phyloP scores from a whole-genome alignment of 2,797 vertebrate species.

The Cetoscarus ocellatus region DNA sequence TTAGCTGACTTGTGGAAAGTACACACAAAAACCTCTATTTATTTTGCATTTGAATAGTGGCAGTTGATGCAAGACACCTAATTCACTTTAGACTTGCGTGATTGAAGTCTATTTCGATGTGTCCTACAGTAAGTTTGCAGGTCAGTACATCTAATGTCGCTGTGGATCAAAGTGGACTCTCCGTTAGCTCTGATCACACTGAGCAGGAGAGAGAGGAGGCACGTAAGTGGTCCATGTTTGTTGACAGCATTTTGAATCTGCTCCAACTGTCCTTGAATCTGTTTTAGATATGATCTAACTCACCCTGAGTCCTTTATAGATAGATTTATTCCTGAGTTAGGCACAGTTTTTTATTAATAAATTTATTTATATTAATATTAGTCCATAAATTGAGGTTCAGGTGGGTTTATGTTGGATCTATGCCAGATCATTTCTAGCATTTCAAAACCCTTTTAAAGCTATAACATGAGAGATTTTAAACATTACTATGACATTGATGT shows the following conservation, averaged over 20 bases:
- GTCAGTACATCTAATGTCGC: not conserved
- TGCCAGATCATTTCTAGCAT: not conserved
- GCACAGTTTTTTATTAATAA: not conserved
- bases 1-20: not conserved
- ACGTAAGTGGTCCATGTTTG: conserved; percentile 5
- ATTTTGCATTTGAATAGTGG: too few species aligned
- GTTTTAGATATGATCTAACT: conserved; percentile 8
- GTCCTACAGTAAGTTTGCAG: not conserved
- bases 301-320: not conserved
- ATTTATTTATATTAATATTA: conserved; percentile 1
- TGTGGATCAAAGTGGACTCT: not conserved
- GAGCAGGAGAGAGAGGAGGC: not conserved
- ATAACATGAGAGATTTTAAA: too few species aligned
- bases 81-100: not conserved
- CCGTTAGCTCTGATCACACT: not conserved
- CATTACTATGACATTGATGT: too few species aligned
- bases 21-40: too few species aligned
- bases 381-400: not conserved
- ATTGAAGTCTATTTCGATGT: too few species aligned
- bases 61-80: not conserved
- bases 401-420: not conserved
- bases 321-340: not conserved
- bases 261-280: conserved; percentile 8
- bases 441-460: not conserved
- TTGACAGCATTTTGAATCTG: conserved; percentile 3